These are phyloP conservation scores for Apantesis nais DNA, from an alignment of 2,888 invertebrate species.

Conservation along the genomic window DNA sequence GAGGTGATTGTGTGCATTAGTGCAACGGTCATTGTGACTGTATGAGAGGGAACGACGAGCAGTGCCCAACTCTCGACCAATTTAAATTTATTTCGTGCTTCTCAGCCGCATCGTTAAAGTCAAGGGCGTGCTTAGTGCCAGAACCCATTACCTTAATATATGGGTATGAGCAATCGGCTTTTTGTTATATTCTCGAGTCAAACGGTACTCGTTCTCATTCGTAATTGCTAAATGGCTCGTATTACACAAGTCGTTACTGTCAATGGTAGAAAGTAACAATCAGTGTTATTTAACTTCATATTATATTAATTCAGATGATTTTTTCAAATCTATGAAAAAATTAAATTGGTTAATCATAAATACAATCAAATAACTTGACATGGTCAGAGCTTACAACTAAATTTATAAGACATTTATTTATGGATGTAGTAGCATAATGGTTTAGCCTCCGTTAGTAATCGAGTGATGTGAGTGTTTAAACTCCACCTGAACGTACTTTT, in stretches of 20 bases:
- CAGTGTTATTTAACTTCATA: constrained; percentile 46
- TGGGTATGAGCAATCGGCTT: constrained; percentile 70
- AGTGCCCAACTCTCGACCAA: constrained; percentile 54
- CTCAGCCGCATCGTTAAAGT: constrained; percentile 71
- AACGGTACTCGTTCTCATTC: constrained; percentile 56
- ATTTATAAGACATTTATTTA: background rate
- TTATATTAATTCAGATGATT: constrained; percentile 22
- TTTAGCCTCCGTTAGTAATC: too few species aligned
- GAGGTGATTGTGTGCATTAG: constrained; percentile 33
- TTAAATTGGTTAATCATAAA: background rate
- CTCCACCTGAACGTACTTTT: background rate
- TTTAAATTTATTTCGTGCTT: constrained; percentile 76
- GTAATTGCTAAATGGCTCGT: constrained; percentile 69
- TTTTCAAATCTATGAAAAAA: background rate
- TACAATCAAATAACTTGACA: background rate
- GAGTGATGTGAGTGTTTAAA: background rate
- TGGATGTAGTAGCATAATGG: background rate
- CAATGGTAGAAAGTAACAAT: constrained; percentile 47
- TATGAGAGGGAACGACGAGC: constrained; percentile 37
- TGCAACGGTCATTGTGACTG: constrained; percentile 39
- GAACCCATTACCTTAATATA: constrained; percentile 75
- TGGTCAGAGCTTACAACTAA: background rate
- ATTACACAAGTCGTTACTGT: constrained; percentile 62
- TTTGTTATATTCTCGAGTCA: constrained; percentile 65
- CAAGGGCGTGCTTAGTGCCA: constrained; percentile 72